Conservation (phyloP, 1,140 invertebrate genomes). For the Dryas iulia region DNA sequence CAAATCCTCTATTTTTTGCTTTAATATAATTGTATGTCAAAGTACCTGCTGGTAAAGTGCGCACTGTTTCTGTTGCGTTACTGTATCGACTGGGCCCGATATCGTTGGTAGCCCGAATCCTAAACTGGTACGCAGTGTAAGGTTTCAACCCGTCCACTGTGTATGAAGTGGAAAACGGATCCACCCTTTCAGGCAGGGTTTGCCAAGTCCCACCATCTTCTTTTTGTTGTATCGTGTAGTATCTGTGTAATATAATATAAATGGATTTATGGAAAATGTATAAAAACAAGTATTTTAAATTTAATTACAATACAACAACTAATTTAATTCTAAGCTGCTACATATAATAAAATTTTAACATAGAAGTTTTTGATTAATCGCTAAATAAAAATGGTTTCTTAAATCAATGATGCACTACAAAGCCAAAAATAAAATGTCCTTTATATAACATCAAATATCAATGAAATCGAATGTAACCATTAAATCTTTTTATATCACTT, state of each 20-base stretch:
- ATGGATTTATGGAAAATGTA: not conserved
- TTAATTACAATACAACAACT: too few species aligned
- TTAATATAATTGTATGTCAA: not conserved
- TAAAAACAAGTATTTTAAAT: too few species aligned
- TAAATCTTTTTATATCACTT: too few species aligned
- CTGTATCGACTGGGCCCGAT: constrained; percentile 96
- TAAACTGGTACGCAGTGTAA: constrained; percentile 94
- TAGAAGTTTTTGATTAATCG: too few species aligned
- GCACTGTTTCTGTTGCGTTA: constrained; percentile 91
- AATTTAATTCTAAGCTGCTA: too few species aligned
- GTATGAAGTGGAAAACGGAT: constrained; percentile 90
- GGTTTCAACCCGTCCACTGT: constrained; percentile 92
- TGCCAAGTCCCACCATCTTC: constrained; percentile 92
- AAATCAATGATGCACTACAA: too few species aligned
- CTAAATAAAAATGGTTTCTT: too few species aligned
- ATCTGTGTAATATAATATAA: constrained; percentile 77
- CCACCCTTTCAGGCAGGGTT: constrained; percentile 89
- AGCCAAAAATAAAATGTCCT: too few species aligned
- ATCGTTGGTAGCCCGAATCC: constrained; percentile 97
- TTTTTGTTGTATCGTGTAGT: constrained; percentile 94
- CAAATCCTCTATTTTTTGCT: too few species aligned
- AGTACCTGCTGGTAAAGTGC: constrained; percentile 90
- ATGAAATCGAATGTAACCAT: too few species aligned
- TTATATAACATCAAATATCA: too few species aligned
- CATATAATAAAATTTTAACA: too few species aligned